Percentiles rank a stretch among this genome's conserved stretches.
Conservation (phyloP, 2,113 vertebrate genomes). For the Grantiella picta region DNA sequence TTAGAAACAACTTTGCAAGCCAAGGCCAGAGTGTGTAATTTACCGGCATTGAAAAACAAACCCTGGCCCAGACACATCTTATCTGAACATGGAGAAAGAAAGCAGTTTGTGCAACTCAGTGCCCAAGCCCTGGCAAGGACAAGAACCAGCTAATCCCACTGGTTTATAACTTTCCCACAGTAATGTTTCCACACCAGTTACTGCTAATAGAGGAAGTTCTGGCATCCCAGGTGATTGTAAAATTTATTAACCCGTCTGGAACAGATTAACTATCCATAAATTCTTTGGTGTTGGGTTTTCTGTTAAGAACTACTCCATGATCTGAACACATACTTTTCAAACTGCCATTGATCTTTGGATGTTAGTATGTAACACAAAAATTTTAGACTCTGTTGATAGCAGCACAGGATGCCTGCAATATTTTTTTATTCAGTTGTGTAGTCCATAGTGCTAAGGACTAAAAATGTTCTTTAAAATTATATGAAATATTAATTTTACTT, state of each 20-base stretch:
- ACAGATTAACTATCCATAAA: background rate
- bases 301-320: background rate
- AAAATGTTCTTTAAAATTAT: background rate
- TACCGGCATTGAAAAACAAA: background rate
- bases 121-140: background rate
- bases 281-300: background rate
- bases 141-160: background rate
- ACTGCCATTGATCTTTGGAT: background rate
- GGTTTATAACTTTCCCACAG: background rate
- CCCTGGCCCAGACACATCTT: background rate
- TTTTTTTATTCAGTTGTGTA: background rate
- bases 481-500: background rate
- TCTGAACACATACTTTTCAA: background rate
- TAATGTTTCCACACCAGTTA: background rate
- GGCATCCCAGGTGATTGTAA: background rate
- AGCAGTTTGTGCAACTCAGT: too few relatives aligned
- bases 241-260: background rate
- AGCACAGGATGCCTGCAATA: background rate
- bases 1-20: background rate
- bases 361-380: background rate
- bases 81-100: background rate
- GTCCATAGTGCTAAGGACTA: background rate
- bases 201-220: background rate
- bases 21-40: background rate
- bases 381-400: background rate